A percentile compares a stretch with the other conserved stretches of the same genome.
phyloP scores from a whole-genome alignment of 1,140 invertebrate genomes.

The Hyposmocoma kahamanoa region DNA sequence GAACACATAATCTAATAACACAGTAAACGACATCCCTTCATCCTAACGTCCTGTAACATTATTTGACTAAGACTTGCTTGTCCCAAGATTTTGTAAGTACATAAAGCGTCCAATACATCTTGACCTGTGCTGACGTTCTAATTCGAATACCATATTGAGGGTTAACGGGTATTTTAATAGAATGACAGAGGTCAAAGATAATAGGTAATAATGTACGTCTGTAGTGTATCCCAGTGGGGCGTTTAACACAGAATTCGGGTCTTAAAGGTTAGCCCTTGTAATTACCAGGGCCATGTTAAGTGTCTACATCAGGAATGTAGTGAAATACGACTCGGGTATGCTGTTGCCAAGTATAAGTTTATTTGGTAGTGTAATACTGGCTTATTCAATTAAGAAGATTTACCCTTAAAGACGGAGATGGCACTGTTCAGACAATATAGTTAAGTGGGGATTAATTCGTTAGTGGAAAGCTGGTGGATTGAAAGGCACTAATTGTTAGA shows the following conservation, averaged over 20 bases:
- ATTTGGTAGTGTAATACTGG: too few relatives aligned
- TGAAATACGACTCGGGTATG: too few relatives aligned
- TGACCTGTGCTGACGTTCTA: conserved; percentile 18
- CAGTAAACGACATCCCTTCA: conserved; percentile 12
- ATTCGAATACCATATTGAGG: background rate
- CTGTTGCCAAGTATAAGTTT: too few relatives aligned
- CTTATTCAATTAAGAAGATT: too few relatives aligned
- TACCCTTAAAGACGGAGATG: too few relatives aligned
- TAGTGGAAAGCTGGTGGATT: too few relatives aligned
- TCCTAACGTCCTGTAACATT: conserved; percentile 20
- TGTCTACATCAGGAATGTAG: conserved; percentile 8
- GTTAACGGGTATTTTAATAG: conserved; percentile 8
- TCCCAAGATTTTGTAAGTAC: conserved; percentile 38
- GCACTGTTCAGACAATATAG: too few relatives aligned
- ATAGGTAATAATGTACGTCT: conserved; percentile 51
- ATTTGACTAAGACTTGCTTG: conserved; percentile 25
- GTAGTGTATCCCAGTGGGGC: conserved; percentile 43
- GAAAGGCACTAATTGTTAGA: too few relatives aligned
- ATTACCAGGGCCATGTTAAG: conserved; percentile 58
- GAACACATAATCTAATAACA: conserved; percentile 4
- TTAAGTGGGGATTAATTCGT: too few relatives aligned
- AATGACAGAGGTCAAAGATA: conserved; percentile 35
- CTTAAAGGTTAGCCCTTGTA: conserved; percentile 60
- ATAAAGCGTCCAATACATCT: conserved; percentile 22
- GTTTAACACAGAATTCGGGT: conserved; percentile 60